These are phyloP conservation scores for Andrena fulva DNA, from an alignment of 2,888 invertebrate genomes.

Conservation along the genomic window DNA sequence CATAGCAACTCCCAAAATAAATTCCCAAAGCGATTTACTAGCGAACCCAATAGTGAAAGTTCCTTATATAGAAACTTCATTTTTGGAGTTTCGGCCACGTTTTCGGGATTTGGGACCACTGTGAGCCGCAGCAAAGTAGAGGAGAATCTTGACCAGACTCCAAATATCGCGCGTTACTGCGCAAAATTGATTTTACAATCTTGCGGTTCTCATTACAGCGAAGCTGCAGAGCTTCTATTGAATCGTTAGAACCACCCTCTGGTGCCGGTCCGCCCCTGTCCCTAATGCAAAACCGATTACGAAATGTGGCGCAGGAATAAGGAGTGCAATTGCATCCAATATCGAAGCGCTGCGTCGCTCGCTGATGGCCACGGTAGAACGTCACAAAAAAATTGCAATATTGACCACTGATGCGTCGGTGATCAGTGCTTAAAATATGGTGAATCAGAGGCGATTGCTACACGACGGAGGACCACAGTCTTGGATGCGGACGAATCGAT, in stretches of 20 bases:
- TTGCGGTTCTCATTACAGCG: constrained; percentile 43
- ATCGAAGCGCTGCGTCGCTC: constrained; percentile 12
- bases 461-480: constrained; percentile 11
- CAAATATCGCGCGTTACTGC: constrained; percentile 15
- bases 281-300: constrained; percentile 59
- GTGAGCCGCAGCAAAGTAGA: constrained; percentile 25
- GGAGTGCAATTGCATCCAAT: constrained; percentile 33
- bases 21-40: no score
- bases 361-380: constrained; percentile 4
- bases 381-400: no score
- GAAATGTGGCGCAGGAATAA: constrained; percentile 34
- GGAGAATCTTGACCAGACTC: constrained; percentile 21
- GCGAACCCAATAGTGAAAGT: no score
- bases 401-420: no score
- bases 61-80: no score
- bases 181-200: constrained; percentile 58
- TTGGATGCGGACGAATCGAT: constrained; percentile 64
- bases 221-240: constrained; percentile 1
- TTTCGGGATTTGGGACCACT: no score
- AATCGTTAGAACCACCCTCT: constrained; percentile 18
- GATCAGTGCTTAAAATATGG: constrained; percentile 1
- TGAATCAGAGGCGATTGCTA: background rate
- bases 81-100: no score
- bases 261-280: constrained; percentile 25
- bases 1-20: no score